Evolutionary conservation across 2,113 vertebrate genomes (phyloP).

Genomic region (sheep (Ovis aries)): DNA sequence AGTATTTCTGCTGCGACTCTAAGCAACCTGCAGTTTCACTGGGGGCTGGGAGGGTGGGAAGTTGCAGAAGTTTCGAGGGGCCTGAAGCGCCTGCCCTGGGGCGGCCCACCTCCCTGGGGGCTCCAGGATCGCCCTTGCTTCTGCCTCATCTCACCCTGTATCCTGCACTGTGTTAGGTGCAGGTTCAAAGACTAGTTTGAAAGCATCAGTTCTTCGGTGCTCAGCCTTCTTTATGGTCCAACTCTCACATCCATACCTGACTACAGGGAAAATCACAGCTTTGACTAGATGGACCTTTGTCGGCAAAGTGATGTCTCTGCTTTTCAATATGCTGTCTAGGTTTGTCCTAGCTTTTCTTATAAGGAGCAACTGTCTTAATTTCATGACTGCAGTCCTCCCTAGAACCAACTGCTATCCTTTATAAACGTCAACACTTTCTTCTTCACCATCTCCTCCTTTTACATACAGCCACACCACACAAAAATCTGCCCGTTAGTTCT

Average conservation of each 20-base stretch:
- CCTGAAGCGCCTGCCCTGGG: neutral
- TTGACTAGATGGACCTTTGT: neutral
- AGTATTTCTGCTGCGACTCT: neutral
- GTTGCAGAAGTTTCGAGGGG: neutral
- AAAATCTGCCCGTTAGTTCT: neutral
- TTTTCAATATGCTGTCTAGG: neutral
- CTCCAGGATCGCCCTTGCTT: no score
- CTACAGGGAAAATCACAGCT: neutral
- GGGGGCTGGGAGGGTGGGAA: no score
- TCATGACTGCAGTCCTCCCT: neutral
- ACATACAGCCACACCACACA: neutral
- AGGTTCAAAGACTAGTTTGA: neutral
- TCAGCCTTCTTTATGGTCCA: neutral
- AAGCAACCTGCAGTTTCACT: neutral
- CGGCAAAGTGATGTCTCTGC: neutral
- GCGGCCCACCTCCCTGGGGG: neutral
- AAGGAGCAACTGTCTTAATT: neutral
- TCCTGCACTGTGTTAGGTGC: no score
- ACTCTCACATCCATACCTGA: neutral
- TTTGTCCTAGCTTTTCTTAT: neutral
- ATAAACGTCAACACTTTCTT: neutral
- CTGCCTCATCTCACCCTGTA: neutral
- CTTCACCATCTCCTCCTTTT: neutral
- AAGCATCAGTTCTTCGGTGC: fast-evolving
- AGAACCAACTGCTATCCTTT: neutral